phyloP scores from a whole-genome alignment of 2,888 invertebrate genomes.

The Agrotis segetum region DNA sequence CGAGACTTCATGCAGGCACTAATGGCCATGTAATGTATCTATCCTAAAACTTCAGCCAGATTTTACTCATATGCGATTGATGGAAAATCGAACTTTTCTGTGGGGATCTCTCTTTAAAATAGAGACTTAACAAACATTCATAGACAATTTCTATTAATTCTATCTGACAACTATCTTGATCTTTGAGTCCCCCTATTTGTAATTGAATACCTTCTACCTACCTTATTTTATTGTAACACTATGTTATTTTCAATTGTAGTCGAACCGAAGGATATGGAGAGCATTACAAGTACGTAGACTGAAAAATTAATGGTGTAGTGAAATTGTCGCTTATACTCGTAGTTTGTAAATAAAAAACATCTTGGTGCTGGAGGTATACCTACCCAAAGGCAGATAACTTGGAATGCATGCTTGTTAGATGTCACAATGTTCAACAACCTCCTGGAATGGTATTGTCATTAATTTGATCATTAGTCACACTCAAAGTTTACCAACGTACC shows the following conservation, averaged over 20 bases:
- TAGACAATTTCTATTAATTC: not conserved
- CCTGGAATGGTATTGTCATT: constrained; percentile 46
- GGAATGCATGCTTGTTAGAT: constrained; percentile 59
- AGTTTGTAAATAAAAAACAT: constrained; percentile 27
- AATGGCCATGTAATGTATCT: not conserved
- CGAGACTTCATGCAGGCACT: not conserved
- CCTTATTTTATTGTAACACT: constrained; percentile 62
- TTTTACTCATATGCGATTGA: not conserved
- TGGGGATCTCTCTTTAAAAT: too few relatives aligned
- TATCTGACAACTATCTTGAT: not conserved
- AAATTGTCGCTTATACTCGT: constrained; percentile 56
- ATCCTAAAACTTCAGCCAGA: not conserved
- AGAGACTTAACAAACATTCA: not conserved
- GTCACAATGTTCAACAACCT: constrained; percentile 36
- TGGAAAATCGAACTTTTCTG: too few relatives aligned
- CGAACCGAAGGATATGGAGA: constrained; percentile 95
- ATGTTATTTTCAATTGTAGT: constrained; percentile 86
- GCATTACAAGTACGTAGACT: constrained; percentile 94
- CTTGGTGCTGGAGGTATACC: constrained; percentile 19
- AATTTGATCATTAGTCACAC: constrained; percentile 51
- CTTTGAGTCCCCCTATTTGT: constrained; percentile 3
- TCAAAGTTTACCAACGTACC: constrained; percentile 37
- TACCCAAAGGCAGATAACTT: constrained; percentile 15
- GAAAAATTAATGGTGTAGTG: constrained; percentile 45
- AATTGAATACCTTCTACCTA: constrained; percentile 1